Percentiles rank a stretch among this genome's conserved stretches.
Conservation (phyloP, 2,113 vertebrate genomes). For the Dryoscopus gambensis region DNA sequence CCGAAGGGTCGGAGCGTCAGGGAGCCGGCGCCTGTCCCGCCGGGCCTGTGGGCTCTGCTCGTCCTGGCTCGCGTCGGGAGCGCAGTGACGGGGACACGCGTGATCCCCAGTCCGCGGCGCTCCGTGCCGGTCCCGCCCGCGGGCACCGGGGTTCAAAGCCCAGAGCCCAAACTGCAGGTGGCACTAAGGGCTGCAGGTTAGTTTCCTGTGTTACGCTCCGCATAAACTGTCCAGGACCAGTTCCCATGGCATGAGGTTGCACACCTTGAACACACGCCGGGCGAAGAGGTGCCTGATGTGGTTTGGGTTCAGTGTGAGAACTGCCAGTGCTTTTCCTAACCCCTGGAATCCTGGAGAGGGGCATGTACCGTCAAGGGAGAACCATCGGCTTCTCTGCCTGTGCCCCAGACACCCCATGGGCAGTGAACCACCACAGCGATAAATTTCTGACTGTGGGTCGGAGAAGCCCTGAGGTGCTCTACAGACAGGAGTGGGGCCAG, state of each 20-base stretch:
- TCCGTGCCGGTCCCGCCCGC: not conserved
- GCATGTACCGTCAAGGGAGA: not conserved
- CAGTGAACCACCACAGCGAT: not conserved
- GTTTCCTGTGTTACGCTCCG: rapidly evolving
- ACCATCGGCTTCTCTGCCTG: rapidly evolving
- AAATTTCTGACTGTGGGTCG: rapidly evolving
- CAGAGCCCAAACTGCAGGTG: not conserved
- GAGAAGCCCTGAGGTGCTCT: not conserved
- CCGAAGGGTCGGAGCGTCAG: rapidly evolving
- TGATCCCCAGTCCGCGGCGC: rapidly evolving
- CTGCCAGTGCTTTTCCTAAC: rapidly evolving
- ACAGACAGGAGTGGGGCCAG: no score
- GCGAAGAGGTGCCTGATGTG: rapidly evolving
- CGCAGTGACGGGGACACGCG: rapidly evolving
- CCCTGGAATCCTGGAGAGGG: rapidly evolving
- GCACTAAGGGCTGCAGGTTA: no score
- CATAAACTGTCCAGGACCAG: rapidly evolving
- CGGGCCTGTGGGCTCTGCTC: not conserved
- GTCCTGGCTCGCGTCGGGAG: no score
- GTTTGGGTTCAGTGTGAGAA: no score
- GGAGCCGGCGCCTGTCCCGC: not conserved
- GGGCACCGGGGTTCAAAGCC: not conserved
- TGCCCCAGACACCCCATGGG: rapidly evolving
- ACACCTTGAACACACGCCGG: rapidly evolving
- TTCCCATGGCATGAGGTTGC: rapidly evolving